Conservation (phyloP, 2,113 vertebrate genomes). For the Mohoua ochrocephala region DNA sequence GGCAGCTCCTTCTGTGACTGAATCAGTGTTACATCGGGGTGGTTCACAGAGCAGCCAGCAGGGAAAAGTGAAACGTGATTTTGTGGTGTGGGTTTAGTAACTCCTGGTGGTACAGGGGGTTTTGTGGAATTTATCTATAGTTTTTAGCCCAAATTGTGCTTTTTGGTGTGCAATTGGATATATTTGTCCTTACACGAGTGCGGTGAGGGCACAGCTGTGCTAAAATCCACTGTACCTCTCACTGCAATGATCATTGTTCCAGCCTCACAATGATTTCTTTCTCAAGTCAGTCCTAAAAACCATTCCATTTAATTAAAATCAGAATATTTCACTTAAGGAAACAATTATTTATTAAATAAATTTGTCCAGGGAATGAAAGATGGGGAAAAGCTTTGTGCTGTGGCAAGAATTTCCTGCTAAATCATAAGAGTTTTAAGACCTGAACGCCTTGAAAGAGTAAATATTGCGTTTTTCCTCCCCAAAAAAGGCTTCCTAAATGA, state of each 20-base stretch:
- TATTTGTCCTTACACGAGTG: neutral
- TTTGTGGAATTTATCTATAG: neutral
- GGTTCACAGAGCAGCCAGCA: neutral
- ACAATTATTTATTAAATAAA: neutral
- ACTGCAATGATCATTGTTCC: neutral
- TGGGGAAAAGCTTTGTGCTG: neutral
- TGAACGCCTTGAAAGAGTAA: neutral
- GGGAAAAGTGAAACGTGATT: neutral
- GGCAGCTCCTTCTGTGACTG: neutral
- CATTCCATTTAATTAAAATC: neutral
- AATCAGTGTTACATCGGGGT: neutral
- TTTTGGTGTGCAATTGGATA: neutral
- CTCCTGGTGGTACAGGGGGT: fast-evolving
- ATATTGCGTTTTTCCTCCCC: neutral
- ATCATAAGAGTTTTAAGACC: neutral
- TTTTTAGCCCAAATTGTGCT: neutral
- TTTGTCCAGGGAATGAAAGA: neutral
- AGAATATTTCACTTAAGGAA: neutral
- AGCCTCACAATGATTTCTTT: neutral
- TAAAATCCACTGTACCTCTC: neutral
- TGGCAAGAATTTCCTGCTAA: neutral
- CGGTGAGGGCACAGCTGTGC: neutral
- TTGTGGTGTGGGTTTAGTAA: neutral
- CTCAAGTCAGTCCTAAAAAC: neutral
- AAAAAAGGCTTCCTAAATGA: neutral